phyloP scores from a whole-genome alignment of 2,113 vertebrate species.

The Taxidea taxus region DNA sequence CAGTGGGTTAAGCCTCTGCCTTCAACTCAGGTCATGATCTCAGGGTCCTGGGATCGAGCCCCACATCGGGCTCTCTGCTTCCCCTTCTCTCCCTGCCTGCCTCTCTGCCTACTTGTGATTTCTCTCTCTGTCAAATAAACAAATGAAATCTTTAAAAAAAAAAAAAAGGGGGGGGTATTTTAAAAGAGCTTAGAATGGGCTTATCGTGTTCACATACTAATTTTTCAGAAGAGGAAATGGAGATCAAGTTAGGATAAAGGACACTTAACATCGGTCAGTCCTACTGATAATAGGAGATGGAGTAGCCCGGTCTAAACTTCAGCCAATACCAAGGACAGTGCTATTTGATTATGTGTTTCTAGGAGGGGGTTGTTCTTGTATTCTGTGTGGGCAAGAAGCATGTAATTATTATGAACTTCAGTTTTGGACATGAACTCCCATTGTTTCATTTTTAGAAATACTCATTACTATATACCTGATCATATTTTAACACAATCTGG shows the following conservation, averaged over 20 bases:
- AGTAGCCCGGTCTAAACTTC: not conserved
- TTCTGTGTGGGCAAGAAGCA: not conserved
- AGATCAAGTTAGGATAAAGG: not conserved
- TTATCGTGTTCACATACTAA: not conserved
- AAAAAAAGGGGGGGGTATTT: not conserved
- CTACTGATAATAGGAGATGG: not conserved
- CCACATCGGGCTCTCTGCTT: too few species aligned
- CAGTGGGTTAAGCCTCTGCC: too few species aligned
- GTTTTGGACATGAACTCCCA: not conserved
- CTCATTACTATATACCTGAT: not conserved
- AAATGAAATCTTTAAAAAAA: too few species aligned
- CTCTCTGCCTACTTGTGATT: too few species aligned
- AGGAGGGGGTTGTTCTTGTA: not conserved
- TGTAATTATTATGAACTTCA: not conserved
- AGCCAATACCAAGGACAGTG: not conserved
- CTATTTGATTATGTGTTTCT: not conserved
- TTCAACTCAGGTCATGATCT: too few species aligned
- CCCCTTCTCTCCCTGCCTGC: too few species aligned
- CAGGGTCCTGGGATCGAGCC: too few species aligned
- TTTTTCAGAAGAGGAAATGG: not conserved
- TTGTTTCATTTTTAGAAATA: slow-evolving; percentile 21
- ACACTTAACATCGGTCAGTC: not conserved
- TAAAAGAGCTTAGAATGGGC: not conserved
- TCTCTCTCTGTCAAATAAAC: too few species aligned
- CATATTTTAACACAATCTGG: not conserved